These are phyloP conservation scores for Thamnophis sirtalis DNA, from an alignment of 2,113 vertebrate species.

Conservation along the genomic window DNA sequence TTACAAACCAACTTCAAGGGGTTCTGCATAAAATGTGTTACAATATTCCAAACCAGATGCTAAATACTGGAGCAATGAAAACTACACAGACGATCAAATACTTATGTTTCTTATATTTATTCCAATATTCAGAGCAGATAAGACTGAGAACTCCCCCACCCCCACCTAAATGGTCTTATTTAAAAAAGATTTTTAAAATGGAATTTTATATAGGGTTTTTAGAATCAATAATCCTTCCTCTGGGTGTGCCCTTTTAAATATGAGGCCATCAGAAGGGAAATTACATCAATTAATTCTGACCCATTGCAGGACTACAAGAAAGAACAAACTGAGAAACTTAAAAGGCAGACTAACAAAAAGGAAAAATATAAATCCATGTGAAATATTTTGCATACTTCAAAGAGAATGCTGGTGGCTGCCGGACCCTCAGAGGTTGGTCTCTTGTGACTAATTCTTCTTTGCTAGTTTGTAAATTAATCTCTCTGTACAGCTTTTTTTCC, in stretches of 20 bases:
- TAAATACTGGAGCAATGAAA: neutral
- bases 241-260: constrained; percentile 23
- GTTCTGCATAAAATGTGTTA: neutral
- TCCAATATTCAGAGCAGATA: neutral
- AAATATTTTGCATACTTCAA: constrained; percentile 75
- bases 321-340: constrained; percentile 40
- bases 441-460: constrained; percentile 64
- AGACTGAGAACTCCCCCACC: neutral
- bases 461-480: constrained; percentile 70
- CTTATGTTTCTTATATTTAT: neutral
- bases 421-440: constrained; percentile 66
- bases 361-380: constrained; percentile 65
- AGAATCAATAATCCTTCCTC: neutral
- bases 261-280: constrained; percentile 53
- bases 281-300: constrained; percentile 43
- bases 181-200: neutral
- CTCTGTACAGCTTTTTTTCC: constrained; percentile 17
- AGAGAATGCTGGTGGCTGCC: constrained; percentile 68
- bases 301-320: constrained; percentile 51
- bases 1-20: neutral
- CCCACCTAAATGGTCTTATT: neutral
- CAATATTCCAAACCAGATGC: neutral
- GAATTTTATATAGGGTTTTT: neutral
- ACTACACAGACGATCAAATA: neutral
- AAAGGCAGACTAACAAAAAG: constrained; percentile 56